A percentile compares a stretch with the other conserved stretches of the same genome.
Conservation (phyloP, 2,113 vertebrate species). For the Anoplopoma fimbria region DNA sequence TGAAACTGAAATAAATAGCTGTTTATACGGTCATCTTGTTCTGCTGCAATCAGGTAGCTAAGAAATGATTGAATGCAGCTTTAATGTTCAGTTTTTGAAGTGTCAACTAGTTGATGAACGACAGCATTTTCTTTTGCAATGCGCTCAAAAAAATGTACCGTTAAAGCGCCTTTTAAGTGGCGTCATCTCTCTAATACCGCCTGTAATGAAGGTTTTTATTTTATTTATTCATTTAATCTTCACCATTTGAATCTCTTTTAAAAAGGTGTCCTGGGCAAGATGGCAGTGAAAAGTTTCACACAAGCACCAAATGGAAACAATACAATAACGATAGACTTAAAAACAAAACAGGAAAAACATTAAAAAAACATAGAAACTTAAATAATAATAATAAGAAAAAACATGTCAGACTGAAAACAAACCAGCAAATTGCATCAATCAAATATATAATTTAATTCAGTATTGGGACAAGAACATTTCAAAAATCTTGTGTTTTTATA, state of each 20-base stretch:
- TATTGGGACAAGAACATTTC: too few species aligned
- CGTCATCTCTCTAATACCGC: neutral
- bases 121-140: neutral
- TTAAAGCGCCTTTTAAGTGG: neutral
- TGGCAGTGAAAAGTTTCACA: too few species aligned
- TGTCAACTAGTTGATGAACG: neutral
- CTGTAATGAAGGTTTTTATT: neutral
- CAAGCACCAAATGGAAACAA: neutral
- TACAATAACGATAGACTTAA: neutral
- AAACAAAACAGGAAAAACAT: too few species aligned
- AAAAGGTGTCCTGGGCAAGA: neutral
- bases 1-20: neutral
- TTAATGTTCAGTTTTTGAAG: constrained; percentile 3
- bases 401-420: too few species aligned
- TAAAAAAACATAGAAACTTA: too few species aligned
- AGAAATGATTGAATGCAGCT: neutral
- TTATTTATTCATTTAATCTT: neutral
- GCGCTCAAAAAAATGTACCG: neutral
- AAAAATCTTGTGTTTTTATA: too few species aligned
- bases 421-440: too few species aligned
- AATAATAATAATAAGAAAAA: too few species aligned
- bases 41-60: neutral
- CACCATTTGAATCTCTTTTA: too few species aligned
- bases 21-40: neutral
- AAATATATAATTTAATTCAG: too few species aligned